A percentile compares a stretch with the other conserved stretches of the same genome.
Conservation (phyloP, 2,888 invertebrate species). For the Limulus polyphemus region DNA sequence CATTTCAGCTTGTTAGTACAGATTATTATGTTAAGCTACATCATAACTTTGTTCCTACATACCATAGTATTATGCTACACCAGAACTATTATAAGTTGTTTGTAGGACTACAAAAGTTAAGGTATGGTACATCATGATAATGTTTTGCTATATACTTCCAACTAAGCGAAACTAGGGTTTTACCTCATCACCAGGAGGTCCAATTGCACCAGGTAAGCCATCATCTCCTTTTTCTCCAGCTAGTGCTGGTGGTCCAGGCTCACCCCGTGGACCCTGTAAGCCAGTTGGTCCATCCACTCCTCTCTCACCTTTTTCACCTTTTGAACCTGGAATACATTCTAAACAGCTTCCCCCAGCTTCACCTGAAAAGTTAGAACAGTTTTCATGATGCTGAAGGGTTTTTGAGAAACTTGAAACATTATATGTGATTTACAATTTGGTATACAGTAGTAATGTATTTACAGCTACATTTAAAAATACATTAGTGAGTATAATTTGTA, state of each 20-base stretch:
- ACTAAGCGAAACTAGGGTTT: no score
- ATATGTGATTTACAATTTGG: neutral
- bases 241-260: slow-evolving; percentile 14
- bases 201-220: slow-evolving; percentile 21
- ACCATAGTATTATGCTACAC: no score
- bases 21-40: no score
- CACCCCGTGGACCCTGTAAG: slow-evolving; percentile 21
- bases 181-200: slow-evolving; percentile 22
- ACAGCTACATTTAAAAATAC: neutral
- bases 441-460: no score
- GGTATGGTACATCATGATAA: no score
- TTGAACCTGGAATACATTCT: slow-evolving; percentile 20
- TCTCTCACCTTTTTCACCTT: slow-evolving; percentile 44
- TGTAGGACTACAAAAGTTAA: no score
- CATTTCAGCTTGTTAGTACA: no score
- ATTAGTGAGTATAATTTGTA: neutral
- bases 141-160: no score
- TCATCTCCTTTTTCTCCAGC: slow-evolving; percentile 24
- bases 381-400: no score
- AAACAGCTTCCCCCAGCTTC: slow-evolving; percentile 24
- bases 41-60: no score
- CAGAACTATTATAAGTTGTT: no score
- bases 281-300: slow-evolving; percentile 23
- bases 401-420: neutral
- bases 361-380: slow-evolving; percentile 8